These are phyloP conservation scores for Eupithecia dodoneata DNA, from an alignment of 2,888 invertebrate genomes.

Conservation along the genomic window DNA sequence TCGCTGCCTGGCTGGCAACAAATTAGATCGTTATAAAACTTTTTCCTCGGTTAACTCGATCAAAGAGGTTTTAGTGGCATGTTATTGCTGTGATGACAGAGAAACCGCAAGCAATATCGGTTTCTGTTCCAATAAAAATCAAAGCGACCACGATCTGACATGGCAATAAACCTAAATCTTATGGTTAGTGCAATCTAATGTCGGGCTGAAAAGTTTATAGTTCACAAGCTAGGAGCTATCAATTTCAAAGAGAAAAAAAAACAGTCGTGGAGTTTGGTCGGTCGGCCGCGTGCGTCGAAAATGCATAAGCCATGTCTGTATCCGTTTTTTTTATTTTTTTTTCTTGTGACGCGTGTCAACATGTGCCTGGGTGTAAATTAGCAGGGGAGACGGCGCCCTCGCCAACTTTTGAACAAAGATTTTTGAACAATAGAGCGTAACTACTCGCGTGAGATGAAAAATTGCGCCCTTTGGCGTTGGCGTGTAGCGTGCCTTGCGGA, in stretches of 20 bases:
- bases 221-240: slow-evolving; percentile 60
- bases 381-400: slow-evolving; percentile 80
- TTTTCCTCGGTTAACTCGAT: slow-evolving; percentile 32
- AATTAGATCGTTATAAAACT: slow-evolving; percentile 7
- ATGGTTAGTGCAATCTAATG: slow-evolving; percentile 60
- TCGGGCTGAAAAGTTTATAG: slow-evolving; percentile 57
- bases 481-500: slow-evolving; percentile 43
- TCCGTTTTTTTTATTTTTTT: slow-evolving; percentile 73
- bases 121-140: slow-evolving; percentile 46
- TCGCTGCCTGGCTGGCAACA: not conserved
- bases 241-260: slow-evolving; percentile 62
- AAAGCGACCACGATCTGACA: slow-evolving; percentile 58
- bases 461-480: slow-evolving; percentile 72
- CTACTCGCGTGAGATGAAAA: slow-evolving; percentile 78
- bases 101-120: slow-evolving; percentile 40
- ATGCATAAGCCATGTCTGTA: slow-evolving; percentile 77
- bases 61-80: slow-evolving; percentile 37
- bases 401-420: slow-evolving; percentile 77
- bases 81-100: slow-evolving; percentile 41
- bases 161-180: slow-evolving; percentile 62
- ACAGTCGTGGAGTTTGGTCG: slow-evolving; percentile 37
- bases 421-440: slow-evolving; percentile 79
- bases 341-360: slow-evolving; percentile 79
- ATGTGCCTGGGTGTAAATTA: slow-evolving; percentile 81
- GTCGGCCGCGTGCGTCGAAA: slow-evolving; percentile 62